A percentile compares a stretch with the other conserved stretches of the same genome.
These are phyloP conservation scores for Leptoclinus maculatus DNA, from an alignment of 2,797 vertebrate genomes.

Conservation along the genomic window DNA sequence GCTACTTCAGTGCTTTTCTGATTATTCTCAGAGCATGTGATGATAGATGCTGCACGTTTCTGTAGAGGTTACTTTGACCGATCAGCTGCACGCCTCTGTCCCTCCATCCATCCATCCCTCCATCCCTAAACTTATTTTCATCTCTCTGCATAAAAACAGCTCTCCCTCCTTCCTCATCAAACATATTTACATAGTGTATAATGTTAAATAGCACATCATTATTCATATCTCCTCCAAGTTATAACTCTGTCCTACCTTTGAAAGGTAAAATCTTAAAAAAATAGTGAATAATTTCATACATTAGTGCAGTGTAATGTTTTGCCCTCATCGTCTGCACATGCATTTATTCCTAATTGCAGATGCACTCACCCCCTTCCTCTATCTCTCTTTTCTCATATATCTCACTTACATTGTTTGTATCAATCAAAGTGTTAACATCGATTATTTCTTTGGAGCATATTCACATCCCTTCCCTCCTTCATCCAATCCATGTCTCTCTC, in stretches of 20 bases:
- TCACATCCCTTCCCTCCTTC: conserved; percentile 32
- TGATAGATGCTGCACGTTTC: conserved; percentile 59
- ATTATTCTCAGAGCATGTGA: conserved; percentile 63
- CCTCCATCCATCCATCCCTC: conserved; percentile 7
- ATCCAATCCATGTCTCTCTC: conserved; percentile 40
- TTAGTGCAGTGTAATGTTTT: neutral
- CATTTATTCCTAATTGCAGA: neutral
- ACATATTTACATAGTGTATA: neutral
- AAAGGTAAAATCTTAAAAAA: neutral
- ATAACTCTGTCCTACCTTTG: neutral
- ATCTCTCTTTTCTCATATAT: neutral
- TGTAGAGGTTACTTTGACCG: conserved; percentile 46
- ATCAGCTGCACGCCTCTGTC: conserved; percentile 21
- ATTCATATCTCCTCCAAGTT: neutral
- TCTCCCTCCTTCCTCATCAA: neutral
- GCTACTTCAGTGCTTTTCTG: conserved; percentile 57
- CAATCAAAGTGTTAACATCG: conserved; percentile 16
- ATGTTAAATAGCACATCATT: neutral
- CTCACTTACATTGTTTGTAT: conserved; percentile 11
- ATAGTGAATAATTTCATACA: neutral
- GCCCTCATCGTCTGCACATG: neutral
- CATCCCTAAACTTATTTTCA: conserved; percentile 2
- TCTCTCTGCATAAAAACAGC: conserved; percentile 10
- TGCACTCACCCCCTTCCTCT: neutral
- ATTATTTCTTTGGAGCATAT: conserved; percentile 26